Base-by-base conservation (phyloP, 2,113 vertebrate species). In the Chionodraco myersi region DNA sequence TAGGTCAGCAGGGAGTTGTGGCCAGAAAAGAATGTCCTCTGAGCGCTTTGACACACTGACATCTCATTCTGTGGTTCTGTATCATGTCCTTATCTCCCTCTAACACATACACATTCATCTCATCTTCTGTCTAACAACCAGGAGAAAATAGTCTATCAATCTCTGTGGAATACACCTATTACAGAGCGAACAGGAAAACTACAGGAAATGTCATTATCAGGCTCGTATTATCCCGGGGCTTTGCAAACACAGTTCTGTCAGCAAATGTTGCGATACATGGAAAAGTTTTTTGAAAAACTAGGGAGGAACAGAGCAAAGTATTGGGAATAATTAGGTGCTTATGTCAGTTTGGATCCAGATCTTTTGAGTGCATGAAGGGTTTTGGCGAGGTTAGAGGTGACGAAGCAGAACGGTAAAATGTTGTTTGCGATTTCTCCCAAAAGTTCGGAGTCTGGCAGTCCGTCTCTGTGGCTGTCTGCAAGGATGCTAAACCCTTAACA, bases 151-250 rank as follows among this genome's bases (percentile, higher is more conserved):
- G 79, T 57, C 74, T 52, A 10, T 75, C 53, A 69, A 71, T 69
- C 89, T 87, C 87, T 73, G 79, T 51, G 74, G 83, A 88, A 68
- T 87, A 87, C 73, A 88, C 61, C 76, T 79, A 82, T 90, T 90
- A 82, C 14, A 77, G 73, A 86, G 51, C 4, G 51, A 85, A 75
- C 3, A 3, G 75, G 83, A 82, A 89, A 91, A 92, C 83, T 83
- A 78, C 85, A 93, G 93, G 92, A 93, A 83, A 89, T 91, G 60
- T 92, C 84, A 69, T 89, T 92, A 93, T 93, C 88, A 77, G 85
- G 57, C 68, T 69, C 52, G 48, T 64, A 73, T 80, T 80, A 81
- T 83, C 90, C 83, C 18, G 47, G n/a, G 65, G 83, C 80, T 30
- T 44, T 53, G 23, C 73, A 78, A 80, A 79, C 77, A 34, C 67